Conservation (phyloP, 2,113 vertebrate genomes). For the Oreochromis aureus region DNA sequence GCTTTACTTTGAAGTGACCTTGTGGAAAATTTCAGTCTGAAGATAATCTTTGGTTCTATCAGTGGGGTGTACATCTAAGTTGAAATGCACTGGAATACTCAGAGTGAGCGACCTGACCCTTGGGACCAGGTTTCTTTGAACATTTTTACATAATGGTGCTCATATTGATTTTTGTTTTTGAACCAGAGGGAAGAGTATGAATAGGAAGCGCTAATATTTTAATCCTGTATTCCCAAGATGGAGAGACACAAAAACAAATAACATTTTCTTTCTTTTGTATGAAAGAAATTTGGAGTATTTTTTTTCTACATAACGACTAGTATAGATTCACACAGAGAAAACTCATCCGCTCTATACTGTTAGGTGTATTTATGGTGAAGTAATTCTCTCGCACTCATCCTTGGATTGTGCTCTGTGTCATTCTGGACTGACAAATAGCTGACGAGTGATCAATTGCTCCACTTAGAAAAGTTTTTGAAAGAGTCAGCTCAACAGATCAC, state of each 20-base stretch:
- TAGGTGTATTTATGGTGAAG: background rate
- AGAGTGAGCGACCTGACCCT: constrained; percentile 18
- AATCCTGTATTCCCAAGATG: constrained; percentile 44
- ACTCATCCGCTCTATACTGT: background rate
- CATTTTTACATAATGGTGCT: constrained; percentile 39
- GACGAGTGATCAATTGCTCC: constrained; percentile 23
- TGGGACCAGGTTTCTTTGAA: constrained; percentile 52
- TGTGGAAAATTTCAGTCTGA: background rate
- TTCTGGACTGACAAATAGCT: background rate
- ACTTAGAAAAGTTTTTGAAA: constrained; percentile 1
- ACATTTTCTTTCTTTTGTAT: background rate
- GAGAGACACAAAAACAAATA: constrained; percentile 19
- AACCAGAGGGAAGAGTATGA: constrained; percentile 48
- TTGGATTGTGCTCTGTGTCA: background rate
- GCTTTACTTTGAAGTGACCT: background rate
- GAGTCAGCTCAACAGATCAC: background rate
- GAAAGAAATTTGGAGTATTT: background rate
- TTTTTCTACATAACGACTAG: background rate
- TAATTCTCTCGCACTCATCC: background rate
- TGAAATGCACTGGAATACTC: constrained; percentile 15
- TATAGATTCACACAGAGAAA: background rate
- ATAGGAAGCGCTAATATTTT: constrained; percentile 51
- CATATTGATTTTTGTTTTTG: constrained; percentile 43
- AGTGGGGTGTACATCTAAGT: constrained; percentile 11
- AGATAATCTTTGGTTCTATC: background rate